These are phyloP conservation scores for Chironomus tepperi DNA, from an alignment of 1,140 invertebrate species.

Conservation along the genomic window DNA sequence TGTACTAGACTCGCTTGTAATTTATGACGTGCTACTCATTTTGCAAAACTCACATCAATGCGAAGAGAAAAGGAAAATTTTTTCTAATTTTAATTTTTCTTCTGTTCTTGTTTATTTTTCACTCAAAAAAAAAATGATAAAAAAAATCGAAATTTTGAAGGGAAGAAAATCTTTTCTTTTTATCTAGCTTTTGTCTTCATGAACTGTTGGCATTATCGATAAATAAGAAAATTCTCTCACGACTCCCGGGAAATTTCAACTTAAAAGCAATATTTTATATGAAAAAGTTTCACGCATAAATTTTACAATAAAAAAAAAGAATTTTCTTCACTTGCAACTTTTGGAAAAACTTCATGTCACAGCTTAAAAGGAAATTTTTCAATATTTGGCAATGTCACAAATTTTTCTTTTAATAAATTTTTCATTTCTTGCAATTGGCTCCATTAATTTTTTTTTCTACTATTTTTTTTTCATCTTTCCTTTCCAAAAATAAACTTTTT, in stretches of 20 bases:
- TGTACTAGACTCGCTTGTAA: too few species aligned
- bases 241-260: background rate
- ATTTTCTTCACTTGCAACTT: background rate
- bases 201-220: background rate
- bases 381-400: slow-evolving; percentile 19
- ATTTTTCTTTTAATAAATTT: slow-evolving; percentile 8
- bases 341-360: background rate
- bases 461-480: slow-evolving; percentile 15
- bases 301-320: background rate
- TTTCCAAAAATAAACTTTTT: background rate
- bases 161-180: background rate
- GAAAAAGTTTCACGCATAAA: background rate
- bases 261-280: background rate
- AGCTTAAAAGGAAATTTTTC: slow-evolving; percentile 23
- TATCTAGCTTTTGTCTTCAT: background rate
- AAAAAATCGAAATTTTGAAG: background rate
- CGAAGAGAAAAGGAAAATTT: too few species aligned
- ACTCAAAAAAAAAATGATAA: background rate
- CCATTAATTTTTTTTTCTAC: background rate
- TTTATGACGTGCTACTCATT: too few species aligned
- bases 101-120: background rate
- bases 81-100: too few species aligned
- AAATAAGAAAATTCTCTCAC: background rate
- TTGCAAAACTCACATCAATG: too few species aligned
- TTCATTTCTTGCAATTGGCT: background rate